Evolutionary conservation across 1,140 invertebrate species (phyloP).

Genomic region (Drosophila kurseongensis): DNA sequence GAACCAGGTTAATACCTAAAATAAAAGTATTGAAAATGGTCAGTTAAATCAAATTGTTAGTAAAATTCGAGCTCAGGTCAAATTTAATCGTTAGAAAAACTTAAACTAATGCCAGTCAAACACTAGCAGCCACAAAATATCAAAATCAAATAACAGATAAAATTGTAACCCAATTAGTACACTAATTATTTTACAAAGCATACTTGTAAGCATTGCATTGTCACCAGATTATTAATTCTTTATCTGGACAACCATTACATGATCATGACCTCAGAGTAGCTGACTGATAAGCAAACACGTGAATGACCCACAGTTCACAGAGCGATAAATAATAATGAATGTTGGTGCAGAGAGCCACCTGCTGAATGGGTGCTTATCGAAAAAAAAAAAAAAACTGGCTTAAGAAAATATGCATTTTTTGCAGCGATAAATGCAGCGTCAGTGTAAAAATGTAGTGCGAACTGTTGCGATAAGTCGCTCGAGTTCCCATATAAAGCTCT

Average conservation of each 20-base stretch:
- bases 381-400: background rate
- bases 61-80: no score
- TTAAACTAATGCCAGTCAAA: no score
- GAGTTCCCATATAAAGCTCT: background rate
- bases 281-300: background rate
- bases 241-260: background rate
- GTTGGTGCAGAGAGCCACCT: background rate
- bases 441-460: constrained; percentile 4
- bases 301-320: constrained; percentile 6
- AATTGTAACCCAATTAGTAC: no score
- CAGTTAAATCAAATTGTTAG: no score
- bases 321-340: constrained; percentile 1
- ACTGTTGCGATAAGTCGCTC: background rate
- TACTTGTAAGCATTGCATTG: no score
- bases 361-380: background rate
- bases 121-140: no score
- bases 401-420: background rate
- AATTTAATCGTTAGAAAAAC: no score
- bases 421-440: constrained; percentile 2
- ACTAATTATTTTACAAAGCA: no score
- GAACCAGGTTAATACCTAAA: no score
- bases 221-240: no score
- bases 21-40: no score
- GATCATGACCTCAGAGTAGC: background rate
- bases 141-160: no score